A percentile compares a stretch with the other conserved stretches of the same genome.
Evolutionary conservation across 2,888 invertebrate genomes (phyloP).

Genomic region (Coelinius sp.): DNA sequence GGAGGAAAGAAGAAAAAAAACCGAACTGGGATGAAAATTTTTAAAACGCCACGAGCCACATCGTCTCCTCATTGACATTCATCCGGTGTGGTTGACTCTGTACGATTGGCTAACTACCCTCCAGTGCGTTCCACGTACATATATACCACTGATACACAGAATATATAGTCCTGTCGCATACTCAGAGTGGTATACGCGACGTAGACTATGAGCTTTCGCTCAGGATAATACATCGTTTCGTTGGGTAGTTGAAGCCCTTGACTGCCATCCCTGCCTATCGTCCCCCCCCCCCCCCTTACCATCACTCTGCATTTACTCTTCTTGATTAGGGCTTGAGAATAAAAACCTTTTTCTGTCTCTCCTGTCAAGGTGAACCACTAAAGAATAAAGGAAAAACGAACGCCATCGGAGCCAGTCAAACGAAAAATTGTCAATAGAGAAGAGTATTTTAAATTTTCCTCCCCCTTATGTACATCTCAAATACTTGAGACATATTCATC

Average conservation of each 20-base stretch:
- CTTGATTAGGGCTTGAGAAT: constrained; percentile 10
- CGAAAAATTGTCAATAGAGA: constrained; percentile 23
- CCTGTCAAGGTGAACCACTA: background rate
- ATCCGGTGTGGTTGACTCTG: constrained; percentile 59
- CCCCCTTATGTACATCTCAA: background rate
- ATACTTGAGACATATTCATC: constrained; percentile 22
- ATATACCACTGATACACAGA: constrained; percentile 13
- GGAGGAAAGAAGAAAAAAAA: constrained; percentile 7
- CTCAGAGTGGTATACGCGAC: background rate
- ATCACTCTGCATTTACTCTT: constrained; percentile 67
- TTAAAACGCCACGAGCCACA: constrained; percentile 61
- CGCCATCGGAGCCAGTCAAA: constrained; percentile 43
- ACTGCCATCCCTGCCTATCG: constrained; percentile 36
- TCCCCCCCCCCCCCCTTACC: constrained; percentile 43
- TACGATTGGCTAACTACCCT: constrained; percentile 65
- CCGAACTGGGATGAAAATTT: constrained; percentile 56
- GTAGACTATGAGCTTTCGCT: constrained; percentile 45
- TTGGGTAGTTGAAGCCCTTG: constrained; percentile 57
- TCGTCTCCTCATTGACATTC: constrained; percentile 67
- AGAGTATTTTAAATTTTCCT: constrained; percentile 5
- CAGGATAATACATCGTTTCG: constrained; percentile 64
- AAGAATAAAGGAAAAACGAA: constrained; percentile 23
- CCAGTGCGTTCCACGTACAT: constrained; percentile 17
- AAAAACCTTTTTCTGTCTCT: constrained; percentile 28
- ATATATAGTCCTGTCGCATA: background rate